Evolutionary conservation across 2,797 vertebrate species (phyloP), one percentile per base, ranked within the genome.

Genomic region (Cirrhinus mrigala): DNA sequence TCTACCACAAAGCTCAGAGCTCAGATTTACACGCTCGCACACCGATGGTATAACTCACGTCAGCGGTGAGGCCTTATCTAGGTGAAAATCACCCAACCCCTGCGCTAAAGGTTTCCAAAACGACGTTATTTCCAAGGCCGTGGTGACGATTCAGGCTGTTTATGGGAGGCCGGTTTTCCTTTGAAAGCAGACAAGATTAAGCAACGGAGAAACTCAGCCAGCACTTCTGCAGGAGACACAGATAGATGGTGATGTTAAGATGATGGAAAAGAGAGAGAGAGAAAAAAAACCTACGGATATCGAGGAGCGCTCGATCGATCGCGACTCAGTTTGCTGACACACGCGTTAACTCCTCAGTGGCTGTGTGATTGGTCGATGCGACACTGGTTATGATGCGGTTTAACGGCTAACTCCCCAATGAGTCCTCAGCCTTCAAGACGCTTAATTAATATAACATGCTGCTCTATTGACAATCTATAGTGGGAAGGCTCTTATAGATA

Each of bases 401-500:
- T 78, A 81, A 81, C 66, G 20, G 29, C 44, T 50, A 54, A 60
- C 11, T 86, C 86, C 82, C 73, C 66, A 62, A 74, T 68, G 52
- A 87, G 68, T 16, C 40, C 78, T 81, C 40, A 77, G 64, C 24
- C 48, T 56, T 46, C 52, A 40, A 69, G 70, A 68, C 12, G 71
- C 85, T 85, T 88, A 85, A 89, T 90, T 88, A 87, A 90, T 84
- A 87, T 85, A 37, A 85, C 79, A 68, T 64, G 76, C 76, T 85
- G 66, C 74, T 58, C 22, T 75, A 81, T 62, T 81, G 80, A 73
- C 29, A 60, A 90, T 84, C 83, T 27, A 83, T 88, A 60, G 1
- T 46, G 66, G 29, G 58, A 50, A 54, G 64, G 52, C 18, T 66
- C 48, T 46, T 75, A 24, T 81, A 56, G 58, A 70, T 20, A 81